Evolutionary conservation across 1,140 invertebrate genomes (phyloP).

Genomic region (Thalassaphorura encarpata): DNA sequence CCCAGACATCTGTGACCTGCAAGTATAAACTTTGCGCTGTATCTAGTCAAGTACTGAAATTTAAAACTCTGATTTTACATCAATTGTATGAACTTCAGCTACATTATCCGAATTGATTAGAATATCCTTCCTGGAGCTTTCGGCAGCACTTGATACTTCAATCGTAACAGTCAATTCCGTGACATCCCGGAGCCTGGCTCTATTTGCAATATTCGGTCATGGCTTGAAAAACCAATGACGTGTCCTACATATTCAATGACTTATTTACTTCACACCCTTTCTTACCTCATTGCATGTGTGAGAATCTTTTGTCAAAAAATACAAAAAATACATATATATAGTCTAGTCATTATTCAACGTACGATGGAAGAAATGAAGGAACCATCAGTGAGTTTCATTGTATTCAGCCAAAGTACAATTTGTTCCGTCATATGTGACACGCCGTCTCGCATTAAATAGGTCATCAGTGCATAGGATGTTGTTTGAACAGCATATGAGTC

Average conservation of each 20-base stretch:
- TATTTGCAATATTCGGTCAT: slow-evolving; percentile 48
- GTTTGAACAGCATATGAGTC: slow-evolving; percentile 46
- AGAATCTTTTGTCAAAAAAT: slow-evolving; percentile 1
- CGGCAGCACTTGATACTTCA: slow-evolving; percentile 38
- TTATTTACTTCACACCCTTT: neutral
- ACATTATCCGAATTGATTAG: slow-evolving; percentile 35
- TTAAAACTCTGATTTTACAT: slow-evolving; percentile 23
- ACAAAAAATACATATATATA: too few relatives aligned
- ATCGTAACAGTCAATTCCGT: slow-evolving; percentile 45
- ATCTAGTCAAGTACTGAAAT: neutral
- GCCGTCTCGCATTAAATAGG: slow-evolving; percentile 42
- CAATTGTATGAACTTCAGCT: slow-evolving; percentile 27
- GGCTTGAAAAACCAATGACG: slow-evolving; percentile 49
- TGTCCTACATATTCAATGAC: slow-evolving; percentile 41
- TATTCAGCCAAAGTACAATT: slow-evolving; percentile 50
- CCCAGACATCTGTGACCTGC: slow-evolving; percentile 46
- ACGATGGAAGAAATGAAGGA: slow-evolving; percentile 50
- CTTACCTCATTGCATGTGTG: neutral
- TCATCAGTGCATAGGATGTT: slow-evolving; percentile 50
- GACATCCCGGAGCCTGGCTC: slow-evolving; percentile 47
- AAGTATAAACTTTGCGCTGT: neutral
- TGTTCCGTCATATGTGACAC: slow-evolving; percentile 38
- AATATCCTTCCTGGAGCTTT: slow-evolving; percentile 30
- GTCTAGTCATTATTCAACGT: too few relatives aligned
- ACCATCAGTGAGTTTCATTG: slow-evolving; percentile 46